Percentiles rank a stretch among this genome's conserved stretches.
phyloP scores from a whole-genome alignment of 1,140 invertebrate species.

The Lasaia peninsularis region DNA sequence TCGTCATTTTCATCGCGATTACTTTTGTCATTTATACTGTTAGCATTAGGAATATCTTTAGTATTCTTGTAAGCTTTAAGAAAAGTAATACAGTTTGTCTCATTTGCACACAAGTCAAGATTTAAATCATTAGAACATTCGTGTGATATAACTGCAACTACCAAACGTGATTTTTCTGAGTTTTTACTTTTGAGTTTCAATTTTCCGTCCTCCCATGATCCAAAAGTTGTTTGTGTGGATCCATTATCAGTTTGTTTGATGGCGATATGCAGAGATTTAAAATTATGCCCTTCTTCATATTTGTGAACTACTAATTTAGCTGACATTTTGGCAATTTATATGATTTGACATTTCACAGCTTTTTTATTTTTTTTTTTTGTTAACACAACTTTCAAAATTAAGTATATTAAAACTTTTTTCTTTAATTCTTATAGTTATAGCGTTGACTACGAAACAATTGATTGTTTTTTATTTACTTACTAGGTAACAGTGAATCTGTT shows the following conservation, averaged over 20 bases:
- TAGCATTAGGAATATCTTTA: background rate
- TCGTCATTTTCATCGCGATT: background rate
- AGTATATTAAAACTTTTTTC: conserved; percentile 16
- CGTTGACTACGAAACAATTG: no score
- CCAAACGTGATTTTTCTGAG: conserved; percentile 46
- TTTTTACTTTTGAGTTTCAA: conserved; percentile 42
- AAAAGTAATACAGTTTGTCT: conserved; percentile 21
- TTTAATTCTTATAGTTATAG: no score
- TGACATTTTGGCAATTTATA: conserved; percentile 50
- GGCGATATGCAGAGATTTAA: conserved; percentile 54
- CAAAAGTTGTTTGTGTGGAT: conserved; percentile 34
- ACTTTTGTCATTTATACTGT: background rate
- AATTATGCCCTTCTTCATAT: conserved; percentile 53
- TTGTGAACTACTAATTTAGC: conserved; percentile 65
- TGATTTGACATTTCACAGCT: conserved; percentile 20
- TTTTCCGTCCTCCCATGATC: conserved; percentile 53
- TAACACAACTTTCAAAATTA: background rate
- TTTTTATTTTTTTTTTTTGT: background rate
- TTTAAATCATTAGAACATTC: conserved; percentile 43
- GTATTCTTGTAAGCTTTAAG: background rate
- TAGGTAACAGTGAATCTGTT: no score
- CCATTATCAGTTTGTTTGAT: conserved; percentile 40
- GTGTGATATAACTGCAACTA: conserved; percentile 51
- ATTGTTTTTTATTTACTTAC: no score
- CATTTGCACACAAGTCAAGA: conserved; percentile 53